Percentiles rank a stretch among this genome's conserved stretches.
Conservation (phyloP, 2,113 vertebrate genomes). For the Taxidea taxus region DNA sequence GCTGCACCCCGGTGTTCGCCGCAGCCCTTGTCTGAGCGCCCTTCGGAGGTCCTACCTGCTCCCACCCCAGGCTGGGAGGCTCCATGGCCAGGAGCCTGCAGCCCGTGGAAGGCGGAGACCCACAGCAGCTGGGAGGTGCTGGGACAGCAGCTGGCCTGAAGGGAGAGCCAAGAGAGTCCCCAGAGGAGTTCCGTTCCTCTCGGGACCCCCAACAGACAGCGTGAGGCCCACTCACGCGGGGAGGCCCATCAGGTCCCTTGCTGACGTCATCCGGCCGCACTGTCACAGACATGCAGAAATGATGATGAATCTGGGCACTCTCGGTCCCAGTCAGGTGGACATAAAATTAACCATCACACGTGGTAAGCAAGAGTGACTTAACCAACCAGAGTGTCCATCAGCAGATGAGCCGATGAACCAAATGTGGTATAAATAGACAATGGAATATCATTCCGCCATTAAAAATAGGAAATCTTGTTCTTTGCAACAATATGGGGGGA, state of each 20-base stretch:
- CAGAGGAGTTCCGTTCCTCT: background rate
- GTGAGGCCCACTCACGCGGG: background rate
- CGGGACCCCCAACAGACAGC: background rate
- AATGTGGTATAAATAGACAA: rapidly evolving
- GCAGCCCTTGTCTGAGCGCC: background rate
- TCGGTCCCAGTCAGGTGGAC: background rate
- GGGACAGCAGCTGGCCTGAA: background rate
- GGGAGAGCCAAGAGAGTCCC: background rate
- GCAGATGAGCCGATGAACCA: background rate
- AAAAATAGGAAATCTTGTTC: background rate
- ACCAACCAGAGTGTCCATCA: background rate
- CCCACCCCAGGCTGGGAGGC: background rate
- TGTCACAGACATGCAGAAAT: background rate
- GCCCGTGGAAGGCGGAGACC: background rate
- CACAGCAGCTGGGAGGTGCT: background rate
- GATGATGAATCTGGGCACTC: background rate
- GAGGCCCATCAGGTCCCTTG: background rate
- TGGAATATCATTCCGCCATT: background rate
- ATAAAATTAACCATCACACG: background rate
- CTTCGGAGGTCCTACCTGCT: background rate
- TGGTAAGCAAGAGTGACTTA: background rate
- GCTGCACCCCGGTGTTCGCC: background rate
- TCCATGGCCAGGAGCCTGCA: background rate
- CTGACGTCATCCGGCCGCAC: background rate
- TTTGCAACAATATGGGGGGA: background rate